Evolutionary conservation across 2,113 vertebrate species (phyloP).

Genomic region (Cololabis saira): DNA sequence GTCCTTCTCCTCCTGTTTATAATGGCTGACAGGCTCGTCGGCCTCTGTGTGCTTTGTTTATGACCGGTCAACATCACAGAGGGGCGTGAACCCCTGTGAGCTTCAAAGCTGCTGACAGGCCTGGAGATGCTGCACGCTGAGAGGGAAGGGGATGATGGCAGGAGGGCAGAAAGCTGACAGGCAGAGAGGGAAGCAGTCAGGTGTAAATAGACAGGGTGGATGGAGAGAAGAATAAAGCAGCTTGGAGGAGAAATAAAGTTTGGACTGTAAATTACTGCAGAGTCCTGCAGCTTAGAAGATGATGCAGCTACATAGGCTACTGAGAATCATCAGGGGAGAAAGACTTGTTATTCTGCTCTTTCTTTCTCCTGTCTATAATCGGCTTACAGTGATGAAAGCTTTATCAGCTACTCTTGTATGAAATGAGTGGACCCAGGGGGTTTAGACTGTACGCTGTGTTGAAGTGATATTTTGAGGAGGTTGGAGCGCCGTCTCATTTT

Average conservation of each 20-base stretch:
- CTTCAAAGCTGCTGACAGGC: background rate
- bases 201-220: background rate
- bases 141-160: background rate
- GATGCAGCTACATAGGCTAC: background rate
- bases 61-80: constrained; percentile 71
- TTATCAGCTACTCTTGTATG: constrained; percentile 21
- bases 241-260: background rate
- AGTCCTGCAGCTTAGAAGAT: background rate
- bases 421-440: constrained; percentile 36
- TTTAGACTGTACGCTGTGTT: background rate
- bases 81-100: constrained; percentile 51
- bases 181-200: background rate
- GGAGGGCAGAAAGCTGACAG: background rate
- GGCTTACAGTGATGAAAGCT: constrained; percentile 40
- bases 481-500: too few species aligned
- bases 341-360: constrained; percentile 6
- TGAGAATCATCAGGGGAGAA: constrained; percentile 16
- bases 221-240: background rate
- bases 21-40: constrained; percentile 35
- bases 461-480: background rate
- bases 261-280: background rate
- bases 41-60: constrained; percentile 73
- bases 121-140: background rate
- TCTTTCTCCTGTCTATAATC: constrained; percentile 39
- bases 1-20: constrained; percentile 51